phyloP scores from a whole-genome alignment of 2,888 invertebrate genomes.

The Julus scandinavius region DNA sequence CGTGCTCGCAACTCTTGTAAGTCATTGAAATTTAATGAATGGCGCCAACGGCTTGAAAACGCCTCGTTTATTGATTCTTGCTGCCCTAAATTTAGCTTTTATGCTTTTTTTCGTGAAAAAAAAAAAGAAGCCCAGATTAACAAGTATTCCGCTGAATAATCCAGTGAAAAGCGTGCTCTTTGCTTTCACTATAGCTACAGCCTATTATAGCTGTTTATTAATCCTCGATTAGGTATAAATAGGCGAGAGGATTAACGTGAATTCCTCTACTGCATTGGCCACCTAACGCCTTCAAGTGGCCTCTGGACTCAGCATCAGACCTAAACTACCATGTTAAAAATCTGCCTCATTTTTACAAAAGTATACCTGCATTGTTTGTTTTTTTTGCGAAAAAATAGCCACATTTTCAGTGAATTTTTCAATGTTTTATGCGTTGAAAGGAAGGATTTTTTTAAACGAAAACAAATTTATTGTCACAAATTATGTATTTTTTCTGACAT shows the following conservation, averaged over 20 bases:
- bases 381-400: no score
- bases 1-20: conserved; percentile 26
- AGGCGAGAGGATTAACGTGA: background rate
- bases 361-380: no score
- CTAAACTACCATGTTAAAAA: no score
- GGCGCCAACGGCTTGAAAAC: conserved; percentile 6
- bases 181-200: conserved; percentile 20
- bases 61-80: conserved; percentile 17
- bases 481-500: no score
- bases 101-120: background rate
- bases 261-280: background rate
- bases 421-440: no score
- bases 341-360: no score
- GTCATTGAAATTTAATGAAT: conserved; percentile 42
- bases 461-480: no score
- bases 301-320: no score
- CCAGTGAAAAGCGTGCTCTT: background rate
- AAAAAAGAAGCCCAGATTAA: background rate
- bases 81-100: background rate
- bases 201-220: background rate
- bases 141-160: background rate
- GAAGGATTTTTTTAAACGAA: no score
- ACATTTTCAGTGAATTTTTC: no score
- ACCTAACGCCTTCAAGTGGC: background rate
- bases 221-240: conserved; percentile 35